Evolutionary conservation across 2,113 vertebrate species (phyloP), one percentile per base, ranked within the genome.

Genomic region (Telmatochromis sp.): DNA sequence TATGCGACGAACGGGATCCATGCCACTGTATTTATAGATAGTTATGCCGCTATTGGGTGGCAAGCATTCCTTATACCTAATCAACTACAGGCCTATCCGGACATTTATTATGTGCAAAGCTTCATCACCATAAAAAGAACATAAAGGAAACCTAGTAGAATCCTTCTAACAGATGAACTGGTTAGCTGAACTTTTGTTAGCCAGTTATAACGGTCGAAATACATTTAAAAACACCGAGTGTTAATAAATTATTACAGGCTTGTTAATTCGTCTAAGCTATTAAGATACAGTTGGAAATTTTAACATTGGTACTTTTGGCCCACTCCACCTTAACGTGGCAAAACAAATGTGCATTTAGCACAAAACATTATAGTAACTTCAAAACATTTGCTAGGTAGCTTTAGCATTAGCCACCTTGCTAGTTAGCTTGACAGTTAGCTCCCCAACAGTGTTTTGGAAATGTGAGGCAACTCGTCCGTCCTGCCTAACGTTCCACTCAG

Each of bases 321-420:
- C 7, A 47, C 9, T 26, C 42, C 13, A 13, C 53, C 1, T 51
- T 51, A 26, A 40, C 14, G 45, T 4, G 8, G 11, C 2, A 42
- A 51, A 80, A 75, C 6, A 13, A 51, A 6, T 10, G 21, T 26
- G 13, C 23, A 82, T 80, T 49, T 9, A 31, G 33, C 31, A 49
- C 6, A 33, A 86, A 83, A 84, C 70, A 89, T 47, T 49, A 78
- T 19, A 88, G 37, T 28, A 89, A 82, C 81, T 89, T 31, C 9
- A 85, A 45, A 65, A 81, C 23, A 63, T 49, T 35, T 42, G 89
- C 81, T 84, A 84, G n/a, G 80, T 90, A 92, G 91, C 93, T 21
- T 89, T 94, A 94, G 95, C 94, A 70, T 91, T 96, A 95, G 94
- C 94, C 70, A 47, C 83, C 40, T 57, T 45, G 93, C 92, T 94